Evolutionary conservation across 2,797 vertebrate species (phyloP).

Genomic region (Halcyon badia): DNA sequence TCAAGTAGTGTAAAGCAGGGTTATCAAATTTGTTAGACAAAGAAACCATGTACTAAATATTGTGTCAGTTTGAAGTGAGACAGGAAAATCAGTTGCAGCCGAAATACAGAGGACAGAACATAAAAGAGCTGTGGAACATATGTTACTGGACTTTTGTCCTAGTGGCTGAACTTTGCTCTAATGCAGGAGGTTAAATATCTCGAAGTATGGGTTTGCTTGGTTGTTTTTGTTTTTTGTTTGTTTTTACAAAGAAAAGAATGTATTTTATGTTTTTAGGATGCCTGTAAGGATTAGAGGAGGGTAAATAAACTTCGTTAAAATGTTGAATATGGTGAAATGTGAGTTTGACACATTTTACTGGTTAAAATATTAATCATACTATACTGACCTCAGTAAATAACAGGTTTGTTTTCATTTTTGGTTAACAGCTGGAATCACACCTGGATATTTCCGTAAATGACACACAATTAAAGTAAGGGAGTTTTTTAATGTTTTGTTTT

Average conservation of each 20-base stretch:
- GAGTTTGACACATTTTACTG: background rate
- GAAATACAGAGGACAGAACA: background rate
- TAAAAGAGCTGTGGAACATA: background rate
- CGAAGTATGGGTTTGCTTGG: background rate
- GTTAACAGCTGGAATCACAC: slow-evolving; percentile 88
- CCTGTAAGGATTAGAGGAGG: background rate
- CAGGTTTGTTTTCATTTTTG: background rate
- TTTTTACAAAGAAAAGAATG: background rate
- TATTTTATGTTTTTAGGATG: background rate
- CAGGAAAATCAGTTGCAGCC: background rate
- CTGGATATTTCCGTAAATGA: slow-evolving; percentile 79
- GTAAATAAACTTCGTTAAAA: background rate
- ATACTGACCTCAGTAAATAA: background rate
- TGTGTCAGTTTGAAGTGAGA: background rate
- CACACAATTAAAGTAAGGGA: slow-evolving; percentile 75
- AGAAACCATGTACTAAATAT: background rate
- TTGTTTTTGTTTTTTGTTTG: background rate
- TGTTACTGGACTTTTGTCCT: background rate
- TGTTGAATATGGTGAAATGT: background rate
- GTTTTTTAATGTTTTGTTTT: background rate
- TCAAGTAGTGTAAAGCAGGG: background rate
- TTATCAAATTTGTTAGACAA: background rate
- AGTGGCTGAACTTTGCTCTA: background rate
- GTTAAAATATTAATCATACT: background rate
- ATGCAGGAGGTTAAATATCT: background rate